Conservation (phyloP, 2,888 invertebrate species). For the Phytoseiulus persimilis region DNA sequence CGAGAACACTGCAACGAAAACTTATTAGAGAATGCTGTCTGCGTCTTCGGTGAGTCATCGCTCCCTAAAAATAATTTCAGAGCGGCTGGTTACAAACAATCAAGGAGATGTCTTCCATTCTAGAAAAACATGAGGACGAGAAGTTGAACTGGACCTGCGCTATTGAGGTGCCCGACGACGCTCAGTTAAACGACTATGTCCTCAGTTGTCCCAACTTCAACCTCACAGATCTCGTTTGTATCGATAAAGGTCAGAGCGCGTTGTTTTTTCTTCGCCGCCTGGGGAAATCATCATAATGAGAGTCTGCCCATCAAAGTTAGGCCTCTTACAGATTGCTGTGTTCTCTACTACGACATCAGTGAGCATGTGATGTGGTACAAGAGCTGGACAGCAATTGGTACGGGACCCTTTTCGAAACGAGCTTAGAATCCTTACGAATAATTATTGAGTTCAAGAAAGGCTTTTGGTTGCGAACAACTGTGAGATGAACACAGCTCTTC, state of each 20-base stretch:
- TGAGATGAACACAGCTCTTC: not conserved
- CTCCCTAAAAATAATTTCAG: not conserved
- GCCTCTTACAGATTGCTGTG: not conserved
- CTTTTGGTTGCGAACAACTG: too few species aligned
- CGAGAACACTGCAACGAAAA: not conserved
- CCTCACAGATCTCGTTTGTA: not conserved
- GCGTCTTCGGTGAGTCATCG: not conserved
- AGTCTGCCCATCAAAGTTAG: not conserved
- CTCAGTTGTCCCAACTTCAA: not conserved
- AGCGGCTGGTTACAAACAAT: not conserved
- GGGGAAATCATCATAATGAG: not conserved
- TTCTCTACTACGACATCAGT: slow-evolving; percentile 8
- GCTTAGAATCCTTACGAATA: too few species aligned
- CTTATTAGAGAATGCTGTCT: not conserved
- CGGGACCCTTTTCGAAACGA: too few species aligned
- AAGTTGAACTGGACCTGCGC: not conserved
- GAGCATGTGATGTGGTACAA: slow-evolving; percentile 19
- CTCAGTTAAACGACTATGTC: not conserved
- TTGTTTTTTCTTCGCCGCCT: not conserved
- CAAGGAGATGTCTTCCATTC: not conserved
- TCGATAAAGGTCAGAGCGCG: not conserved
- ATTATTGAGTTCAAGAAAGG: too few species aligned
- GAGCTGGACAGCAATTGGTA: slow-evolving; percentile 16
- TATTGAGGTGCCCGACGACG: not conserved
- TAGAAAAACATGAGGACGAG: not conserved